Evolutionary conservation across 2,888 invertebrate species (phyloP).

Genomic region (Conchocele bisecta): DNA sequence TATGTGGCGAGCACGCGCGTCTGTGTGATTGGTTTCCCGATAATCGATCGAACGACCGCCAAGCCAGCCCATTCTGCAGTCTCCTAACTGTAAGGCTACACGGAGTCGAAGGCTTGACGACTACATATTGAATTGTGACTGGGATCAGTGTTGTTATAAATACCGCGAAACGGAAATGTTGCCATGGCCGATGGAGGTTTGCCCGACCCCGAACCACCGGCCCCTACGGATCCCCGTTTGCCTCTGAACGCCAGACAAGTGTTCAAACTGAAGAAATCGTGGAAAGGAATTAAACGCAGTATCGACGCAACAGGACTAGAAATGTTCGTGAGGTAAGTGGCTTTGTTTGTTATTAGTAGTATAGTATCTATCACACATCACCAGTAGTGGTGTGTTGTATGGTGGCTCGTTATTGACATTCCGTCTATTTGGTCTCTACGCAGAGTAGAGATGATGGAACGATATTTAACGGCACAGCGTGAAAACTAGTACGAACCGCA

Average conservation of each 20-base stretch:
- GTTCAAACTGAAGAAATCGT: slow-evolving; percentile 79
- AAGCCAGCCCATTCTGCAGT: no score
- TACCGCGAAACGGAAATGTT: no score
- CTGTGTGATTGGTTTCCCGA: no score
- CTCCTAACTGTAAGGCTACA: no score
- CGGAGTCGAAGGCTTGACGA: no score
- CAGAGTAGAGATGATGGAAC: background rate
- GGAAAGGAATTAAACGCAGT: slow-evolving; percentile 80
- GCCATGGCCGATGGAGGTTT: slow-evolving; percentile 68
- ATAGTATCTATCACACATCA: slow-evolving; percentile 2
- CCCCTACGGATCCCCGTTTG: slow-evolving; percentile 74
- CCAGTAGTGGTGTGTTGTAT: background rate
- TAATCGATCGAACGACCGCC: no score
- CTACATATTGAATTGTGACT: no score
- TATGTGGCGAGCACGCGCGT: no score
- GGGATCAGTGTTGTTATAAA: no score
- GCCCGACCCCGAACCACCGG: slow-evolving; percentile 71
- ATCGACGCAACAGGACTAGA: slow-evolving; percentile 79
- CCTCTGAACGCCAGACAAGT: slow-evolving; percentile 78
- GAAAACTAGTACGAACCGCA: no score
- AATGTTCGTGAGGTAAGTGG: slow-evolving; percentile 79
- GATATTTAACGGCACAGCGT: no score
- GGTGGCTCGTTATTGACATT: no score
- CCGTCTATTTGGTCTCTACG: background rate
- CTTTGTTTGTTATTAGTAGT: background rate